Base-by-base conservation (phyloP, 1,140 invertebrate genomes). In the Trichogramma pretiosum region DNA sequence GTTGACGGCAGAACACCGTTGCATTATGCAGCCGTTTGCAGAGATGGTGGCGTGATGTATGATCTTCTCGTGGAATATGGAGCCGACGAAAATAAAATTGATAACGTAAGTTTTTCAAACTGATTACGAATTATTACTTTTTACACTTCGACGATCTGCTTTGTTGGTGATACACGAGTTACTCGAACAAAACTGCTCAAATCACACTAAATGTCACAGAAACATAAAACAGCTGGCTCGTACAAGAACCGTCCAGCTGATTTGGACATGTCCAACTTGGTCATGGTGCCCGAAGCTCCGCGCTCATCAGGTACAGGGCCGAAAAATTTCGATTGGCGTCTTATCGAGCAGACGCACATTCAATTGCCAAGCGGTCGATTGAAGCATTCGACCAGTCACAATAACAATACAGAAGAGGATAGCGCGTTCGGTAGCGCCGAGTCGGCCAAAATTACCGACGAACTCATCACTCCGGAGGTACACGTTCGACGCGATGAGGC, bases 1-100 rank as follows among this genome's bases (percentile, higher is more conserved):
- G 81, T 82, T 50, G 84, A 91, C 46, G 91, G 91, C 14, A 79
- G 89, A 53, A 94, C 89, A 3, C 82, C 95, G 0, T 65, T 98
- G 24, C 94, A 98, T 72, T 96, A 91, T 57, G 84, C 92, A 0
- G 87, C 89, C 3, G 75, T 80, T 10, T 68, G 81, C 30, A 83
- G 82, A 59, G 85, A 86, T 56, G 78, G 82, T 30, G 79, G 79
- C 48, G 66, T 77, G 45, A 80, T 81, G 46, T 92, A 85, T 56
- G 81, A 86, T 54, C 77, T 84, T 30, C 70, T 93, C 0, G 66
- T 85, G 1, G 76, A 82, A 50, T 65, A 79, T 17, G 89, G 89
- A 19, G 85, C 87, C 5, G 85, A 90, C 56, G 81, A 87, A 64
- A 79, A 78, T 48, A 77, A 82, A 55, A 64, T 84, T 8, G 92